Conservation (phyloP, 2,888 invertebrate genomes). For the Gonocerus acuteangulatus region DNA sequence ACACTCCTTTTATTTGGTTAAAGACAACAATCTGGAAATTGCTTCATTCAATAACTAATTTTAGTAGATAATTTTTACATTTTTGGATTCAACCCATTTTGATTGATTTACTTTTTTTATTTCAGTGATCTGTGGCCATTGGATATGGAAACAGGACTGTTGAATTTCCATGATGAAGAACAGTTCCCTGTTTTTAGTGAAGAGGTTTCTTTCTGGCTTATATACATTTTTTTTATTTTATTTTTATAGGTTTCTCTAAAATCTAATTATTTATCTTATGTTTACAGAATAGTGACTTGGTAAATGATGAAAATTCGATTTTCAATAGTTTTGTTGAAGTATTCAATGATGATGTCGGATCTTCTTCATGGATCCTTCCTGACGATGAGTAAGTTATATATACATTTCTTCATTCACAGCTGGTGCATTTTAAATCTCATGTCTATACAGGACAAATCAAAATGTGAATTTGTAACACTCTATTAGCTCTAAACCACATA, state of each 20-base stretch:
- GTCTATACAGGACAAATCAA: too few species aligned
- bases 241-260: neutral
- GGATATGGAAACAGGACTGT: constrained; percentile 48
- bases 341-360: constrained; percentile 40
- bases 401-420: neutral
- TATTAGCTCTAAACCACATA: too few species aligned
- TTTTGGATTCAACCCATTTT: too few species aligned
- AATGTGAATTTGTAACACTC: too few species aligned
- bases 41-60: too few species aligned
- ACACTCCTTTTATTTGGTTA: too few species aligned
- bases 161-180: constrained; percentile 48
- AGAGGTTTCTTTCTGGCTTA: too few species aligned
- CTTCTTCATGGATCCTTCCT: constrained; percentile 21
- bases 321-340: constrained; percentile 39
- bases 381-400: constrained; percentile 11
- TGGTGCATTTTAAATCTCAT: neutral
- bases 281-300: constrained; percentile 34
- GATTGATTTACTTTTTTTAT: too few species aligned
- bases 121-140: neutral
- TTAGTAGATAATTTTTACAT: too few species aligned
- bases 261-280: neutral
- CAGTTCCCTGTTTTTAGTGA: constrained; percentile 43
- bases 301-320: constrained; percentile 36
- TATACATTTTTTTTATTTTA: constrained; percentile 35
- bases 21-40: too few species aligned